Conservation (phyloP, 2,888 invertebrate species). For the Hipparchia semele region DNA sequence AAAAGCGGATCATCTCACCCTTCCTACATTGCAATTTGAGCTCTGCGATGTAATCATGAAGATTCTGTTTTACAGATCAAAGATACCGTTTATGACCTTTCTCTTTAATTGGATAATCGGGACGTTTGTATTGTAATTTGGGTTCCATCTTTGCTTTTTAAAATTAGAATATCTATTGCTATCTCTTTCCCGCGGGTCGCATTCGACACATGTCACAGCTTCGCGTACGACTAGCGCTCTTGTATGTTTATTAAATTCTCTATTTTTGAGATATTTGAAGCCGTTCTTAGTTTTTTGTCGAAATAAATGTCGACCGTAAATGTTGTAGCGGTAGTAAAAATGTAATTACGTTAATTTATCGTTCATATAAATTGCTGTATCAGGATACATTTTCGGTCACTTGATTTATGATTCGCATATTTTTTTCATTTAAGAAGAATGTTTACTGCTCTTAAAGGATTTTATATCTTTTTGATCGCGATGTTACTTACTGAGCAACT, state of each 20-base stretch:
- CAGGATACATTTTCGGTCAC: conserved; percentile 38
- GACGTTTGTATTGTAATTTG: conserved; percentile 78
- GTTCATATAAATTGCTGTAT: conserved; percentile 68
- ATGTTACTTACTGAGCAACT: conserved; percentile 36
- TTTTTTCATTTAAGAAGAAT: conserved; percentile 27
- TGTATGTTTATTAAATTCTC: conserved; percentile 75
- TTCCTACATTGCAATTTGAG: conserved; percentile 60
- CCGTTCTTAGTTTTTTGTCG: conserved; percentile 75
- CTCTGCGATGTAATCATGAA: conserved; percentile 64
- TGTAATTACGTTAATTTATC: conserved; percentile 77
- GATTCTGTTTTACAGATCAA: conserved; percentile 62
- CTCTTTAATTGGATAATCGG: conserved; percentile 57
- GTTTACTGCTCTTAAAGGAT: conserved; percentile 28
- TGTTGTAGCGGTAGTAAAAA: conserved; percentile 77
- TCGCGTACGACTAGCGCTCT: conserved; percentile 61
- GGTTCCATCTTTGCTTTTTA: conserved; percentile 83
- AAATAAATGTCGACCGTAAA: conserved; percentile 75
- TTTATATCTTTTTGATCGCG: conserved; percentile 34
- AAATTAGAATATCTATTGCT: conserved; percentile 72
- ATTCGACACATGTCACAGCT: conserved; percentile 28
- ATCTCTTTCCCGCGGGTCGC: conserved; percentile 56
- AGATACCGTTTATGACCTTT: conserved; percentile 57
- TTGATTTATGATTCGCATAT: conserved; percentile 37
- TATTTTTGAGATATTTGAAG: conserved; percentile 75
- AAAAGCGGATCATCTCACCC: conserved; percentile 62